phyloP scores from a whole-genome alignment of 2,888 invertebrate genomes.

The Agrilus cyanescens region DNA sequence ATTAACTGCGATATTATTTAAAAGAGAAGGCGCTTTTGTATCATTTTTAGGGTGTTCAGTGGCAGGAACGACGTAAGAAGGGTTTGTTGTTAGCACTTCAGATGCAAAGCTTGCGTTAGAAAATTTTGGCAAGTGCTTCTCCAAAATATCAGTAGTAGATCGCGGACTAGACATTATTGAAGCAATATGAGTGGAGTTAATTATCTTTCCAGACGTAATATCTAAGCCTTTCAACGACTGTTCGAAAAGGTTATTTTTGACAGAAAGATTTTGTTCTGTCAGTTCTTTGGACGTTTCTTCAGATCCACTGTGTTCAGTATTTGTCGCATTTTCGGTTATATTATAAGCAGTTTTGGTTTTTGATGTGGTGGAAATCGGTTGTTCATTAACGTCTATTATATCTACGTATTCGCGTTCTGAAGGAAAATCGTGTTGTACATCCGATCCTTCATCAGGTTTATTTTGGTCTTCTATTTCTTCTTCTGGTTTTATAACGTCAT shows the following conservation, averaged over 20 bases:
- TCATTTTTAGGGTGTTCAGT: too few species aligned
- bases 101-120: too few species aligned
- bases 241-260: neutral
- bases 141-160: too few species aligned
- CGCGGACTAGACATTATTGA: too few species aligned
- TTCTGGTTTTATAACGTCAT: constrained; percentile 4
- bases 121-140: too few species aligned
- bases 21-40: too few species aligned
- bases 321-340: constrained; percentile 7
- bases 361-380: constrained; percentile 21
- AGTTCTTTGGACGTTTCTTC: constrained; percentile 26
- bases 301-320: neutral
- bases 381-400: constrained; percentile 34
- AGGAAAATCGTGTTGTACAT: constrained; percentile 36
- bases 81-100: too few species aligned
- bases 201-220: too few species aligned
- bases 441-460: constrained; percentile 21
- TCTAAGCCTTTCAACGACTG: too few species aligned
- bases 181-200: too few species aligned
- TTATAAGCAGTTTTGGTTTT: constrained; percentile 25
- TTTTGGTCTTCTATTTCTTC: constrained; percentile 1
- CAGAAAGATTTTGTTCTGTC: constrained; percentile 25
- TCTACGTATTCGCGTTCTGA: constrained; percentile 36
- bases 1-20: too few species aligned
- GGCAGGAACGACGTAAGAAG: too few species aligned